Percentiles rank a stretch among this genome's conserved stretches.
Evolutionary conservation across 2,888 invertebrate species (phyloP).

Genomic region (Aethes cnicana): DNA sequence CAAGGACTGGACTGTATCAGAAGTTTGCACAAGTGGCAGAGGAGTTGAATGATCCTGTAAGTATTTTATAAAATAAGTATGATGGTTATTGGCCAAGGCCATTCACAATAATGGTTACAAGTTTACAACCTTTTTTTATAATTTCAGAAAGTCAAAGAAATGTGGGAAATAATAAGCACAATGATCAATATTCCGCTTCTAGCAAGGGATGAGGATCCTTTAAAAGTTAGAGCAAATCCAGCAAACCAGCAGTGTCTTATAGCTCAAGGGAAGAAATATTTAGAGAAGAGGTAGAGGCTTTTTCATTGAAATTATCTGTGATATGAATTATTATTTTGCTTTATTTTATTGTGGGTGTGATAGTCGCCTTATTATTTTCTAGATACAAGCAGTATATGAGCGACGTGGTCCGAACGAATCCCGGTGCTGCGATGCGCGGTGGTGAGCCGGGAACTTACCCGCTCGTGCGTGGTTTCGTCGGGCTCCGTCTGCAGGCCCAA

Average conservation of each 20-base stretch:
- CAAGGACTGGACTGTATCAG: slow-evolving; percentile 88
- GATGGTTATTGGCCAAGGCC: too few species aligned
- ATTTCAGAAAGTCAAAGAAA: slow-evolving; percentile 89
- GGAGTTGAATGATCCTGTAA: slow-evolving; percentile 90
- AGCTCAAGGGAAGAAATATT: slow-evolving; percentile 90
- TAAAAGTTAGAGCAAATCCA: slow-evolving; percentile 86
- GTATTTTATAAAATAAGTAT: slow-evolving; percentile 36
- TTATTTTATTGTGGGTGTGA: too few species aligned
- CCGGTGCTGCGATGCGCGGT: slow-evolving; percentile 90
- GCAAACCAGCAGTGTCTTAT: slow-evolving; percentile 88
- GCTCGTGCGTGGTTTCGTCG: slow-evolving; percentile 92
- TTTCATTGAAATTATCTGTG: too few species aligned
- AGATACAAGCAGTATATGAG: slow-evolving; percentile 93
- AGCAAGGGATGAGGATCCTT: slow-evolving; percentile 87
- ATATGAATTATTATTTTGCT: too few species aligned
- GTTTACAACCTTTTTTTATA: slow-evolving; percentile 19
- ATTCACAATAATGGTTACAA: too few species aligned
- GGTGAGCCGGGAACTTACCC: slow-evolving; percentile 95
- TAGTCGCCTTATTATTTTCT: too few species aligned
- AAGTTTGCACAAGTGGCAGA: slow-evolving; percentile 88
- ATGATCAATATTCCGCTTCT: slow-evolving; percentile 92
- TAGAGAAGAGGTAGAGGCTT: slow-evolving; percentile 87
- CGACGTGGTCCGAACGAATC: slow-evolving; percentile 89
- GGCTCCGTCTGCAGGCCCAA: slow-evolving; percentile 84
- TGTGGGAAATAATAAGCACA: slow-evolving; percentile 95